Evolutionary conservation across 2,113 vertebrate genomes (phyloP).

Genomic region (Scomber japonicus): DNA sequence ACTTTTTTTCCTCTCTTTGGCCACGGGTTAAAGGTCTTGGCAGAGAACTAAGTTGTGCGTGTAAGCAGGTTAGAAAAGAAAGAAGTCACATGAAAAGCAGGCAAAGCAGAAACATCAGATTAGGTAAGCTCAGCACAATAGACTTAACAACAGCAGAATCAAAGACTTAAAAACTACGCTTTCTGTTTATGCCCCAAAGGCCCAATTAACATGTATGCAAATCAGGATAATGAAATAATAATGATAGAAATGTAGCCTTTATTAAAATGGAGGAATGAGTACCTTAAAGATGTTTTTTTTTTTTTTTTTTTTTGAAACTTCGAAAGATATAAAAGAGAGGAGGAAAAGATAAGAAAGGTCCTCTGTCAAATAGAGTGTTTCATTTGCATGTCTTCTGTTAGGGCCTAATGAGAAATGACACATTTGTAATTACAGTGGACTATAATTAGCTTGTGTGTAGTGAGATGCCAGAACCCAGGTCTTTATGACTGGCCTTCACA

Average conservation of each 20-base stretch:
- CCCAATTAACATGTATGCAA: constrained; percentile 63
- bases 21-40: background rate
- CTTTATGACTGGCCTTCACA: constrained; percentile 37
- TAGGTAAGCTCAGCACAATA: background rate
- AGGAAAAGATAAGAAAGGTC: constrained; percentile 29
- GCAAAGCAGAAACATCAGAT: background rate
- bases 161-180: constrained; percentile 18
- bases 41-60: background rate
- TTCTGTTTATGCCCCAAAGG: constrained; percentile 37
- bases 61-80: background rate
- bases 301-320: constrained; percentile 25
- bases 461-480: constrained; percentile 62
- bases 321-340: constrained; percentile 38
- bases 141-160: constrained; percentile 16
- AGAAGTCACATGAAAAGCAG: background rate
- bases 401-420: constrained; percentile 80
- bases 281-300: constrained; percentile 43
- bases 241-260: constrained; percentile 45
- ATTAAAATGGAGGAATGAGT: constrained; percentile 42
- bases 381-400: constrained; percentile 67
- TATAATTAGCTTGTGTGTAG: constrained; percentile 76
- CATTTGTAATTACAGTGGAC: constrained; percentile 80
- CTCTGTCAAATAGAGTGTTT: constrained; percentile 58
- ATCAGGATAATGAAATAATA: constrained; percentile 56
- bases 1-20: background rate